Evolutionary conservation across 2,113 vertebrate genomes (phyloP).

Genomic region (Myocastor coypus): DNA sequence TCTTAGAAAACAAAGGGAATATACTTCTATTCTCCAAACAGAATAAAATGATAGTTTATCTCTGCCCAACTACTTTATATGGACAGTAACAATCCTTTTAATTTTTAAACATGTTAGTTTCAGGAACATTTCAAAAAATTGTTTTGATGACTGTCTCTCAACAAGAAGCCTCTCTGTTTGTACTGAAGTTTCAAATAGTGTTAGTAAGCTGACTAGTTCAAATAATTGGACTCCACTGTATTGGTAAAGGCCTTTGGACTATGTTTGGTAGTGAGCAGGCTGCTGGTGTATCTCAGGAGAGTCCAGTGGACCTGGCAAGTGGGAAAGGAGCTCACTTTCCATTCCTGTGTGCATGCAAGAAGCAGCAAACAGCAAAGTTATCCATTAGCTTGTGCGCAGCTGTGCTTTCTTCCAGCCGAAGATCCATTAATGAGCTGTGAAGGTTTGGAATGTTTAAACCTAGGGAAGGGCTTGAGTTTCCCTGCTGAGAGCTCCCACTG

Average conservation of each 20-base stretch:
- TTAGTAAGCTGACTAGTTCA: constrained; percentile 83
- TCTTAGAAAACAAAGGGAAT: constrained; percentile 76
- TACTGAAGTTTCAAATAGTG: constrained; percentile 81
- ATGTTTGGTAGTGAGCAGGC: constrained; percentile 92
- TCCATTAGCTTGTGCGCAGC: constrained; percentile 92
- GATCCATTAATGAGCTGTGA: constrained; percentile 93
- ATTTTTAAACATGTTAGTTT: constrained; percentile 75
- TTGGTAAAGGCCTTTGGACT: constrained; percentile 85
- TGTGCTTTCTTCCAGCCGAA: constrained; percentile 92
- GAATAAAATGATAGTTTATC: constrained; percentile 54
- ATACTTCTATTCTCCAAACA: constrained; percentile 57
- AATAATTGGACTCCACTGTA: constrained; percentile 73
- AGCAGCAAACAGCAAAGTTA: constrained; percentile 95
- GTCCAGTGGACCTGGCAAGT: constrained; percentile 92
- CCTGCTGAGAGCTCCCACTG: constrained; percentile 92
- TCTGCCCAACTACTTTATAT: constrained; percentile 67
- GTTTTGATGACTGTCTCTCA: constrained; percentile 79
- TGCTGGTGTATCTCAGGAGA: constrained; percentile 92
- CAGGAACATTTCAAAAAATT: constrained; percentile 79
- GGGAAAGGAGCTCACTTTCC: constrained; percentile 91
- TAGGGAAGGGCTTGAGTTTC: constrained; percentile 90
- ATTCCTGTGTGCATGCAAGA: constrained; percentile 98
- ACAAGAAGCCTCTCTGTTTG: constrained; percentile 84
- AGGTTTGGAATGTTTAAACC: constrained; percentile 90
- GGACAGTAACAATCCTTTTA: constrained; percentile 60